These are phyloP conservation scores for Spilarctia lutea DNA, from an alignment of 2,888 invertebrate species.

Conservation along the genomic window DNA sequence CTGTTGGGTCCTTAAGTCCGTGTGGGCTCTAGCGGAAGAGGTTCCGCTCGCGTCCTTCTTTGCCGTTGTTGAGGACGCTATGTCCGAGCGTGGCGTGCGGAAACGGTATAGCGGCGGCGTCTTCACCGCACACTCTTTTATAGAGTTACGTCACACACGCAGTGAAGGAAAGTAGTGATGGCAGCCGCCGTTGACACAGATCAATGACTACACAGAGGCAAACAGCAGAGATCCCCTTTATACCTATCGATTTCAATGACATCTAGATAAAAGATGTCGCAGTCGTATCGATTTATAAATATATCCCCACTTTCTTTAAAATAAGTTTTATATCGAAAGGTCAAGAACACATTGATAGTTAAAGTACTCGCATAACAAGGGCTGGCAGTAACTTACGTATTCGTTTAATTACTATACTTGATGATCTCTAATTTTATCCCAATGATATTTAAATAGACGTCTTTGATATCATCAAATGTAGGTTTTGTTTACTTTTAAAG, in stretches of 20 bases:
- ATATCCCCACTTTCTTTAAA: constrained; percentile 13
- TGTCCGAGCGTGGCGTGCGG: constrained; percentile 83
- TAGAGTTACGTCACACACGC: constrained; percentile 86
- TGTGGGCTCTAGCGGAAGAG: constrained; percentile 80
- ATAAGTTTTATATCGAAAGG: not conserved
- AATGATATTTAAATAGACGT: not conserved
- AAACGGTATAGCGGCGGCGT: constrained; percentile 86
- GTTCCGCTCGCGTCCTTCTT: constrained; percentile 83
- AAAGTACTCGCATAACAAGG: not conserved
- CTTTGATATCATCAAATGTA: not conserved
- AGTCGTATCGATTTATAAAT: constrained; percentile 19
- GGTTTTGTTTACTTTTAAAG: not conserved
- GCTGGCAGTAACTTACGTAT: not conserved
- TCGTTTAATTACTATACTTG: not conserved
- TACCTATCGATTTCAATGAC: constrained; percentile 34
- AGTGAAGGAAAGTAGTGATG: constrained; percentile 86
- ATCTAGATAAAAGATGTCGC: constrained; percentile 14
- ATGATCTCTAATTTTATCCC: not conserved
- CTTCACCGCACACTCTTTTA: constrained; percentile 84
- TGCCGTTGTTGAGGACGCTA: constrained; percentile 78
- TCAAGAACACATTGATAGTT: not conserved
- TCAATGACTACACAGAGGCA: constrained; percentile 68
- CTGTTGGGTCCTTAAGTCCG: constrained; percentile 77
- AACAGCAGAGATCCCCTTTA: constrained; percentile 31
- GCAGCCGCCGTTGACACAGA: constrained; percentile 74